Evolutionary conservation across 2,888 invertebrate species (phyloP).

Genomic region (Nomada fabriciana): DNA sequence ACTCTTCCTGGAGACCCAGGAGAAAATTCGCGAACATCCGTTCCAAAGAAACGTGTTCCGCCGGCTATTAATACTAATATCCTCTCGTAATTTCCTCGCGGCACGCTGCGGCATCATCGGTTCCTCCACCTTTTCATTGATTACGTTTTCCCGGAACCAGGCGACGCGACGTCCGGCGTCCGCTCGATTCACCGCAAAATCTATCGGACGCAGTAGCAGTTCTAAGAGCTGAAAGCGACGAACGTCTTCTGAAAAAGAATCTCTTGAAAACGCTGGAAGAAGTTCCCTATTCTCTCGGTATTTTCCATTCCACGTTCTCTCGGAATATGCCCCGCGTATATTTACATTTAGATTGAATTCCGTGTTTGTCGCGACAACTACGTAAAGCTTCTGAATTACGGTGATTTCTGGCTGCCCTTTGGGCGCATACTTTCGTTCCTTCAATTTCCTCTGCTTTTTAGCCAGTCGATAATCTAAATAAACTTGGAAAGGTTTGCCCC

Average conservation of each 20-base stretch:
- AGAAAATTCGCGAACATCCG: not conserved
- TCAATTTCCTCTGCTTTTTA: too few relatives aligned
- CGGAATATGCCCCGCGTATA: slow-evolving; percentile 48
- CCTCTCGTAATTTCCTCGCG: not conserved
- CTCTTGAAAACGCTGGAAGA: slow-evolving; percentile 7
- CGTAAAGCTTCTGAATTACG: not conserved
- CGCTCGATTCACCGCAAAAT: too few relatives aligned
- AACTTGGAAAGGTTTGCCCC: too few relatives aligned
- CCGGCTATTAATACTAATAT: not conserved
- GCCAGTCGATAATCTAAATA: not conserved
- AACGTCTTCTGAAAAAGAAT: not conserved
- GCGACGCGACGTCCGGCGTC: too few relatives aligned
- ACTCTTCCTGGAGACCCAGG: not conserved
- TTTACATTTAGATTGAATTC: slow-evolving; percentile 80
- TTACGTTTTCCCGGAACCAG: not conserved
- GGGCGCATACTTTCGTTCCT: not conserved
- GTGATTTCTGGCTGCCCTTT: slow-evolving; percentile 14
- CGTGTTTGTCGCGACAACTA: slow-evolving; percentile 64
- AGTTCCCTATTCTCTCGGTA: not conserved
- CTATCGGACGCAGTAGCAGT: too few relatives aligned
- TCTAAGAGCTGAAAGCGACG: too few relatives aligned
- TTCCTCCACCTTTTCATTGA: not conserved
- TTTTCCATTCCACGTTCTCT: slow-evolving; percentile 15
- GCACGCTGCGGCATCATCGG: not conserved
- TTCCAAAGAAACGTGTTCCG: not conserved